These are phyloP conservation scores for Candoia aspera DNA, from an alignment of 2,113 vertebrate genomes.

Conservation along the genomic window DNA sequence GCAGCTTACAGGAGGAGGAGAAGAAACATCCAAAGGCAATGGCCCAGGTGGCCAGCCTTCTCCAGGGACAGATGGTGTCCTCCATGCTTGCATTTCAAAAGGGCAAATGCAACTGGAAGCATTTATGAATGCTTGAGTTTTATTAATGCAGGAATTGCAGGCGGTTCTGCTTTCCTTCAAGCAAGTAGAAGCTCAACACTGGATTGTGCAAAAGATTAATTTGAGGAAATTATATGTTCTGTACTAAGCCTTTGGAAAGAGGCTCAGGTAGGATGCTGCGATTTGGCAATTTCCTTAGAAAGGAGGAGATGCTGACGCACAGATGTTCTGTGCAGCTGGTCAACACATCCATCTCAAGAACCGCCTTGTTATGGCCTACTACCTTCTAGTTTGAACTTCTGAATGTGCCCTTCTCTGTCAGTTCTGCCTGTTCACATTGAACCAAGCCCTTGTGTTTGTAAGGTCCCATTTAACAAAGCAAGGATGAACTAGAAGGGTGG, in stretches of 20 bases:
- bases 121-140: neutral
- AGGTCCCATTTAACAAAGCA: neutral
- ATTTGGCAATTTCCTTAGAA: neutral
- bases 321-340: neutral
- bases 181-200: neutral
- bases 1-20: rapidly evolving
- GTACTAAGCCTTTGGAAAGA: neutral
- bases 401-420: neutral
- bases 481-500: neutral
- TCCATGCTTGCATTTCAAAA: neutral
- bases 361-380: neutral
- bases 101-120: rapidly evolving
- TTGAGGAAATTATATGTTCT: neutral
- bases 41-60: rapidly evolving
- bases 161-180: neutral
- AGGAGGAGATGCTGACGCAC: neutral
- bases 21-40: rapidly evolving
- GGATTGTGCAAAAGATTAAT: neutral
- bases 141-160: neutral
- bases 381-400: neutral
- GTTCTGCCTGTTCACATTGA: neutral
- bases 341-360: neutral
- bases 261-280: no score
- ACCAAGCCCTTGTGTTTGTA: conserved; percentile 1
- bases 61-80: neutral